Percentiles rank a stretch among this genome's conserved stretches.
phyloP scores from a whole-genome alignment of 1,140 invertebrate genomes.

The Lycorma delicatula region DNA sequence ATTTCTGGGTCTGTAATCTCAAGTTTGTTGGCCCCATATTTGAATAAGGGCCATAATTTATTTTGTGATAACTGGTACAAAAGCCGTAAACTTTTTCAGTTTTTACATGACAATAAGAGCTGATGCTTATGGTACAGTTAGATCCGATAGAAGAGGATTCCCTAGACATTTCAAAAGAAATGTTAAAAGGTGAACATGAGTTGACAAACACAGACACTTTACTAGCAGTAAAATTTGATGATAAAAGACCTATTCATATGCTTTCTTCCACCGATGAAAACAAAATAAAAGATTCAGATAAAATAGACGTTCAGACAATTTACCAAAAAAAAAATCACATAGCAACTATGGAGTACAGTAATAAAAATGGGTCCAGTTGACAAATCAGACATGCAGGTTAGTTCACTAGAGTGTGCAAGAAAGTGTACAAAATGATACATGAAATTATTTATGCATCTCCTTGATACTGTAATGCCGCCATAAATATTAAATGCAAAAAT shows the following conservation, averaged over 20 bases:
- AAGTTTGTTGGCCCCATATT: not conserved
- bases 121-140: not conserved
- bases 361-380: not conserved
- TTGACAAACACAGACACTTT: not conserved
- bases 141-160: not conserved
- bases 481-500: no score
- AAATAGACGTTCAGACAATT: not conserved
- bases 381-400: not conserved
- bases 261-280: not conserved
- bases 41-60: not conserved
- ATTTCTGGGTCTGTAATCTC: not conserved
- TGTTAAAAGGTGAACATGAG: not conserved
- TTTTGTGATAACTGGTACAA: not conserved
- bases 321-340: no score
- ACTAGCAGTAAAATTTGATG: not conserved
- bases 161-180: not conserved
- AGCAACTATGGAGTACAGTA: not conserved
- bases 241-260: not conserved
- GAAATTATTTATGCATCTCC: not conserved
- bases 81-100: not conserved
- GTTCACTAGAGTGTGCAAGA: not conserved
- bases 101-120: not conserved
- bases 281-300: not conserved
- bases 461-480: not conserved
- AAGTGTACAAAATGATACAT: not conserved